Percentiles rank a stretch among this genome's conserved stretches.
phyloP scores from a whole-genome alignment of 2,797 vertebrate species.

The Bovichtus variegatus region DNA sequence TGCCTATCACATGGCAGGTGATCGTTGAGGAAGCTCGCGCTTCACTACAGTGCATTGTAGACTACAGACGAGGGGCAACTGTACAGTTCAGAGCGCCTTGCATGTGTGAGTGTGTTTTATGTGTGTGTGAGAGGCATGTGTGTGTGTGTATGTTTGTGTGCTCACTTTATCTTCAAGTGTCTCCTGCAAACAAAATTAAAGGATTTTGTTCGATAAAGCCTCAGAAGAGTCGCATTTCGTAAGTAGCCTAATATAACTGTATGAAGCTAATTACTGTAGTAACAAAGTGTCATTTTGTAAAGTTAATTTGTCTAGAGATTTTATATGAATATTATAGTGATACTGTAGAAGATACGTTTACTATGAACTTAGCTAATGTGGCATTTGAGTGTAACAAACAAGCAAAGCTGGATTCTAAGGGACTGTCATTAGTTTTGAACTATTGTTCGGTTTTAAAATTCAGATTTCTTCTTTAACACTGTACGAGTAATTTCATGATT shows the following conservation, averaged over 20 bases:
- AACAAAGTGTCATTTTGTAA: background rate
- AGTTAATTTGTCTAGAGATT: background rate
- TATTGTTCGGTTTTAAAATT: background rate
- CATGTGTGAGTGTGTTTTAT: conserved; percentile 1
- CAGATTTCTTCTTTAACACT: background rate
- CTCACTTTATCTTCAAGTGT: conserved; percentile 2
- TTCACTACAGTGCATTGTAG: background rate
- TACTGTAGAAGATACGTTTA: background rate
- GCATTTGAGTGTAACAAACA: background rate
- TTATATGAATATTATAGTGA: too few species aligned
- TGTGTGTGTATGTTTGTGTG: background rate
- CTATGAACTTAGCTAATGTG: background rate
- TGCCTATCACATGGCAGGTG: conserved; percentile 74
- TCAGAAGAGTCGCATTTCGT: conserved; percentile 41
- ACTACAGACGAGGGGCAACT: background rate
- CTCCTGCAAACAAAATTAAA: conserved; percentile 4
- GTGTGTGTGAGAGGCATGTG: background rate
- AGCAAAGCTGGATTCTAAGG: background rate
- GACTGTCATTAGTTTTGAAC: background rate
- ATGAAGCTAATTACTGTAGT: background rate
- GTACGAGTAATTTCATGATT: background rate
- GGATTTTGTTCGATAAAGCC: conserved; percentile 24
- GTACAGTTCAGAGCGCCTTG: background rate
- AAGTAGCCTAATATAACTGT: conserved; percentile 42
- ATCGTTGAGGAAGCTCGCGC: conserved; percentile 45